Conservation (phyloP, 2,797 vertebrate species). For the Benthosema pterotum region DNA sequence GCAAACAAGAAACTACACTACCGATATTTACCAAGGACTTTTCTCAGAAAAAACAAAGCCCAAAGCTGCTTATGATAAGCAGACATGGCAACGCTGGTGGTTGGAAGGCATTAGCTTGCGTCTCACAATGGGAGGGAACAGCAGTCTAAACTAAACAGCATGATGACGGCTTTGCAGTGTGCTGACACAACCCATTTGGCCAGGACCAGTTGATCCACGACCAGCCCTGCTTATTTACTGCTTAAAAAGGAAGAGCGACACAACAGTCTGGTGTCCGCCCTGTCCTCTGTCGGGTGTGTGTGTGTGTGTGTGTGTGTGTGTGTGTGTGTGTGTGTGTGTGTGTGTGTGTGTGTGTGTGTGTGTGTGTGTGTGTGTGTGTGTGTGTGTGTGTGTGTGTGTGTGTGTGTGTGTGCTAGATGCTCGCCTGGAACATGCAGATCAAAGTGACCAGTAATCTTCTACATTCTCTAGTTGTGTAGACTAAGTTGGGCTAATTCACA, state of each 20-base stretch:
- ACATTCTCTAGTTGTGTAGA: too few relatives aligned
- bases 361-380: too few relatives aligned
- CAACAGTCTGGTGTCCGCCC: conserved; percentile 37
- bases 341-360: conserved; percentile 17
- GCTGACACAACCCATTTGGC: conserved; percentile 80
- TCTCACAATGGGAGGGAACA: conserved; percentile 67
- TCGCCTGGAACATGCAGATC: too few relatives aligned
- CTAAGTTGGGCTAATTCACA: too few relatives aligned
- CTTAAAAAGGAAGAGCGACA: conserved; percentile 22
- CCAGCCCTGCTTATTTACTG: conserved; percentile 62
- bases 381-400: background rate
- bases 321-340: conserved; percentile 14
- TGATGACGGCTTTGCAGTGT: conserved; percentile 76
- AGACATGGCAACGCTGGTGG: background rate
- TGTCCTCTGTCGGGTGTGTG: conserved; percentile 47
- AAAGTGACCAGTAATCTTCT: too few relatives aligned
- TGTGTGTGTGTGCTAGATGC: conserved; percentile 44
- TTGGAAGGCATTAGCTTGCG: conserved; percentile 67
- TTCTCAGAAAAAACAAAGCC: too few relatives aligned
- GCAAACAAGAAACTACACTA: too few relatives aligned
- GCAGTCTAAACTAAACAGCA: conserved; percentile 74
- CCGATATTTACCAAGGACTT: too few relatives aligned
- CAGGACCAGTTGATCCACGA: conserved; percentile 63
- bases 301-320: conserved; percentile 35
- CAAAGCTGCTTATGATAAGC: too few relatives aligned